Evolutionary conservation across 1,140 invertebrate species (phyloP), one percentile per base, ranked within the genome.

Genomic region (Micrasema longulum): DNA sequence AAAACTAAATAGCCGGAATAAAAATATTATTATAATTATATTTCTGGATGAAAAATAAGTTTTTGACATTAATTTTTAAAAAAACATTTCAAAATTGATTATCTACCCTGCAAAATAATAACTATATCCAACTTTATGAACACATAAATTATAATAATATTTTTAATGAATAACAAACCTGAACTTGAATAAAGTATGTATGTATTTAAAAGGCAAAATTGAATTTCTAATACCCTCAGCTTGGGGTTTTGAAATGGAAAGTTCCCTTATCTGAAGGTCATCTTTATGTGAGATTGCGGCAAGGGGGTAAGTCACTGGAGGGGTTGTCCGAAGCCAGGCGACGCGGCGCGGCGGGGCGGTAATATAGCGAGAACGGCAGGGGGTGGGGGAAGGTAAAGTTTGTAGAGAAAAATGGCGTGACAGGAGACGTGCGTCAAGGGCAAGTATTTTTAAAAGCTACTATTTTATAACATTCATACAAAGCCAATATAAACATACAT

Each of bases 201-300:
- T n/a, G n/a, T n/a, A 31, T 31, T 31, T 31, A 31, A 31, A 31
- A 31, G 7, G 26, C 7, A 31, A 31, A 31, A 31, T 31, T 31
- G 26, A 31, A 31, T 31, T 31, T 4, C 26, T 31, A 31, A 31
- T 31, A 4, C 26, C 26, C 1, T 14, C 2, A 41, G n/a, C 53
- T 11, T 14, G 26, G 14, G 14, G 26, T 57, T 18, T 18, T 31
- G 60, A 64, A 64, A 64, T 18, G 4, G 60, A 64, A 64, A 64
- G 60, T 64, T 64, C 26, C 20, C 60, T 64, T 64, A 64, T 64
- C 60, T 45, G 60, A 64, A 64, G 60, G 60, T 64, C 60, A 64
- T 64, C 60, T 22, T 6, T 11, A 10, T 26, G 20, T 47, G n/a
- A 41, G 60, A 31, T 64, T 14, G 43, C 35, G 20, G 60, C 20